phyloP scores from a whole-genome alignment of 1,140 invertebrate species.

The Oryzaephilus surinamensis region DNA sequence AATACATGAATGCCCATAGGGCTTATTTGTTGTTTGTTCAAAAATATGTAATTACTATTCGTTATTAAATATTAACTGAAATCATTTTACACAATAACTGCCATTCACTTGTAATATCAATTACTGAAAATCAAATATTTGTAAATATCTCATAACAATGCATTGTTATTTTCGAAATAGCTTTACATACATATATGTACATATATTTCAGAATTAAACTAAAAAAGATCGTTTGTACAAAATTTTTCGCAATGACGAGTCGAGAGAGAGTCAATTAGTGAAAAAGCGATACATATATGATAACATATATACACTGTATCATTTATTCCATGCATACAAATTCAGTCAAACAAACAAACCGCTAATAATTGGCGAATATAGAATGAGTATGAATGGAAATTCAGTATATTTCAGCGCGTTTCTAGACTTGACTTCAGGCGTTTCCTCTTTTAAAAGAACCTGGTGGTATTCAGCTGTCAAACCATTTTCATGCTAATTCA shows the following conservation, averaged over 20 bases:
- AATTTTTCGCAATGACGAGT: slow-evolving; percentile 15
- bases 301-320: slow-evolving; percentile 24
- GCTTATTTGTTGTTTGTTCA: too few relatives aligned
- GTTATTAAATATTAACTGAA: too few relatives aligned
- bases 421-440: slow-evolving; percentile 14
- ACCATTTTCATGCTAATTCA: slow-evolving; percentile 34
- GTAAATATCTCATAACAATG: too few relatives aligned
- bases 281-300: slow-evolving; percentile 19
- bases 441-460: slow-evolving; percentile 19
- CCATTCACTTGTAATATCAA: too few relatives aligned
- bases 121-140: too few relatives aligned
- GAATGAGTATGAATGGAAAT: slow-evolving; percentile 29
- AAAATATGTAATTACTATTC: too few relatives aligned
- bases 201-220: too few relatives aligned
- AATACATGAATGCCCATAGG: too few relatives aligned
- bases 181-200: too few relatives aligned
- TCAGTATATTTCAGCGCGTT: slow-evolving; percentile 18
- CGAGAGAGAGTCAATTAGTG: slow-evolving; percentile 26
- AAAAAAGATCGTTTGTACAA: too few relatives aligned
- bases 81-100: too few relatives aligned
- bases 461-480: slow-evolving; percentile 31
- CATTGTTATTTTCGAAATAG: too few relatives aligned
- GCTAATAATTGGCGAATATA: slow-evolving; percentile 30
- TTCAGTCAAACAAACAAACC: slow-evolving; percentile 29
- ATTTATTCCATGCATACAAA: slow-evolving; percentile 35